Percentiles rank a stretch among this genome's conserved stretches.
Conservation (phyloP, 2,113 vertebrate species). For the Neolamprologus variostigma region DNA sequence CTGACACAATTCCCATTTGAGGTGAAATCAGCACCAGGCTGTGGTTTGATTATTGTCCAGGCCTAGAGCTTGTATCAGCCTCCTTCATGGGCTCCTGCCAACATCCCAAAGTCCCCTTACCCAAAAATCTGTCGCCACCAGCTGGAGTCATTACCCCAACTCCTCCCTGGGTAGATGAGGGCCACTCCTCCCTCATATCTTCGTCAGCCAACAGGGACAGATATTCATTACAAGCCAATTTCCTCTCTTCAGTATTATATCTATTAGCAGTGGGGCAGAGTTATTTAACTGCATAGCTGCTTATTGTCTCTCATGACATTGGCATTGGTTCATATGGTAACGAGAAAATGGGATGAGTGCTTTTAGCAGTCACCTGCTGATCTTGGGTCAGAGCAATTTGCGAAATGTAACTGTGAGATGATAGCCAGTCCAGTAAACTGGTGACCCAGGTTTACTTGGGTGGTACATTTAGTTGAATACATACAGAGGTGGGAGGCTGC, state of each 20-base stretch:
- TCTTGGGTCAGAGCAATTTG: conserved; percentile 13
- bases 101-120: not conserved
- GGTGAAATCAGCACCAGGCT: not conserved
- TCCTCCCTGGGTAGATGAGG: conserved; percentile 27
- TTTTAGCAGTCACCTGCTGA: conserved; percentile 9
- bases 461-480: not conserved
- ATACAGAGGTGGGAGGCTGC: not conserved
- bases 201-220: conserved; percentile 48
- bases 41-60: conserved; percentile 19
- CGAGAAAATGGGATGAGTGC: not conserved
- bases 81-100: not conserved
- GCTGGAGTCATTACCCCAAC: conserved; percentile 55
- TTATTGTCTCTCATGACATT: conserved; percentile 17
- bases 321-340: conserved; percentile 8
- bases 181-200: conserved; percentile 33
- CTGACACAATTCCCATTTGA: not conserved
- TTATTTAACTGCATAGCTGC: not conserved
- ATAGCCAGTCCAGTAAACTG: not conserved
- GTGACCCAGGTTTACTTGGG: not conserved
- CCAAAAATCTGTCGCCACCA: conserved; percentile 59
- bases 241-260: conserved; percentile 46
- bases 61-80: conserved; percentile 20
- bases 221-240: conserved; percentile 62
- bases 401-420: conserved; percentile 1
- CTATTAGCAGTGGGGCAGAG: conserved; percentile 18